These are phyloP conservation scores for Parambassis ranga DNA, from an alignment of 2,797 vertebrate genomes.

Conservation along the genomic window DNA sequence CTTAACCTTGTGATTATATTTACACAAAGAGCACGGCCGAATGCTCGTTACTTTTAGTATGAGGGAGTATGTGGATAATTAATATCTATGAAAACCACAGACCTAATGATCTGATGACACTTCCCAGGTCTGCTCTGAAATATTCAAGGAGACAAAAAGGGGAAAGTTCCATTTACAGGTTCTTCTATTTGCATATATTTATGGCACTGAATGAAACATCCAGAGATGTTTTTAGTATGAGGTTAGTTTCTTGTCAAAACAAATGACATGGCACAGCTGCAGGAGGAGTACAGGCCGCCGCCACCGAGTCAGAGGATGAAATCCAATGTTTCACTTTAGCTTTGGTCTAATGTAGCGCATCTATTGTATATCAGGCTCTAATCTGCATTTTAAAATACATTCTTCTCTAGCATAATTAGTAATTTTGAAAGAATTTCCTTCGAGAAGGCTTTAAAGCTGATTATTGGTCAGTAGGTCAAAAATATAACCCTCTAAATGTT, in stretches of 20 bases:
- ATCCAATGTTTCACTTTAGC: conserved; percentile 7
- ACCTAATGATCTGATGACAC: no score
- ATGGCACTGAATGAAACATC: conserved; percentile 64
- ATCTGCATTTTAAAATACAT: conserved; percentile 35
- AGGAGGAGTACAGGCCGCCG: conserved; percentile 9
- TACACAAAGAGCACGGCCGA: conserved; percentile 66
- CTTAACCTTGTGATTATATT: conserved; percentile 68
- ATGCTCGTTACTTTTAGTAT: conserved; percentile 18
- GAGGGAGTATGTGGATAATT: not conserved
- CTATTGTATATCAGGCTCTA: conserved; percentile 19
- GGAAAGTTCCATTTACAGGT: conserved; percentile 1
- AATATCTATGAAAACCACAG: no score
- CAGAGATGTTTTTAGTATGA: conserved; percentile 44
- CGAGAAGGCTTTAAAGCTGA: conserved; percentile 22
- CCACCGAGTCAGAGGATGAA: conserved; percentile 18
- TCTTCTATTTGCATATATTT: conserved; percentile 76
- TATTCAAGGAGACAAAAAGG: conserved; percentile 10
- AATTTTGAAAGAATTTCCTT: conserved; percentile 40
- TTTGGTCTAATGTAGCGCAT: conserved; percentile 62
- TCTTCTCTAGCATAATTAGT: conserved; percentile 48
- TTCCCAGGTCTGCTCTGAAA: conserved; percentile 10
- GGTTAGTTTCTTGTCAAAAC: conserved; percentile 30
- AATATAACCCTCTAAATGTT: conserved; percentile 19
- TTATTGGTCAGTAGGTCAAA: conserved; percentile 28
- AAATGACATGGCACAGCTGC: conserved; percentile 38